Conservation (phyloP, 1,140 invertebrate species). For the Papilio aristodemus region DNA sequence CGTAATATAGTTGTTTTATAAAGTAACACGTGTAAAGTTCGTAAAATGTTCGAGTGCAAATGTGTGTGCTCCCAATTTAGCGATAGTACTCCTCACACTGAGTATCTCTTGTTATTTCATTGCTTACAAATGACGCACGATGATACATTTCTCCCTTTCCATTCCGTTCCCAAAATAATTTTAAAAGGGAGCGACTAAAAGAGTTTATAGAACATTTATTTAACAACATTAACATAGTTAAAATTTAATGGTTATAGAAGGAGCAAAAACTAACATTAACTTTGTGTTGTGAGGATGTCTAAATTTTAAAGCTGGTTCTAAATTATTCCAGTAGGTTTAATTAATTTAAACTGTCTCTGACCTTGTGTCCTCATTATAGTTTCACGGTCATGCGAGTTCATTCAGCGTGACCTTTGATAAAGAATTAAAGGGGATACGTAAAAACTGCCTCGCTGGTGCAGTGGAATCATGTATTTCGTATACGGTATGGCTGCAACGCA, state of each 20-base stretch:
- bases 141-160: background rate
- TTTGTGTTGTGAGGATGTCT: background rate
- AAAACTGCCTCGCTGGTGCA: too few species aligned
- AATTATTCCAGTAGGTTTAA: background rate
- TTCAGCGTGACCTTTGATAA: background rate
- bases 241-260: too few species aligned
- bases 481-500: too few species aligned
- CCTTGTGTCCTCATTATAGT: slow-evolving; percentile 1
- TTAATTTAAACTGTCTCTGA: slow-evolving; percentile 9
- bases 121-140: background rate
- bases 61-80: background rate
- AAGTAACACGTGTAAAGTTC: background rate
- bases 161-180: background rate
- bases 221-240: too few species aligned
- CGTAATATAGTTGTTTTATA: background rate
- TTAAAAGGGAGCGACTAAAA: too few species aligned
- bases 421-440: background rate
- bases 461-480: too few species aligned
- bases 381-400: background rate
- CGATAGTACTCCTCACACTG: background rate
- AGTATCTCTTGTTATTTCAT: background rate
- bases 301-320: background rate
- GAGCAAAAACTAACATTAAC: too few species aligned
- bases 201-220: too few species aligned
- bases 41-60: background rate